Evolutionary conservation across 2,797 vertebrate species (phyloP).

Genomic region (Otolemur crassicaudatus): DNA sequence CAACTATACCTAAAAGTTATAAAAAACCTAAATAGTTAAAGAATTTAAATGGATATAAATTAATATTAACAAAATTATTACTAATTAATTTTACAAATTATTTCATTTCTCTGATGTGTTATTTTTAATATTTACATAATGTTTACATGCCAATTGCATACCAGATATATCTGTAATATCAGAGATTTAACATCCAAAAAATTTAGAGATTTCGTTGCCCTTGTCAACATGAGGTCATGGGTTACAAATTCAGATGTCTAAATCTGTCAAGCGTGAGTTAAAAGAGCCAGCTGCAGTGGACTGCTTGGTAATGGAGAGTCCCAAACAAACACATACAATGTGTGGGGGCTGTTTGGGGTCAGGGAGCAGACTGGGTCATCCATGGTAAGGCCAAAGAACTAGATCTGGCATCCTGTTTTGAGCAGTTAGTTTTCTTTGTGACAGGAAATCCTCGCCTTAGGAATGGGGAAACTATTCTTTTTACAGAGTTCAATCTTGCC

Average conservation of each 20-base stretch:
- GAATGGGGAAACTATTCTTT: neutral
- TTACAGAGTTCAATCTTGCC: neutral
- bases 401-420: neutral
- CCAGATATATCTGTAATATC: neutral
- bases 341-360: neutral
- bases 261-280: neutral
- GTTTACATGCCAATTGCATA: neutral
- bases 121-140: neutral
- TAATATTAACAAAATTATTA: neutral
- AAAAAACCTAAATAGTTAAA: slow-evolving; percentile 1
- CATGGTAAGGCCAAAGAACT: neutral
- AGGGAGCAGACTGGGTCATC: neutral
- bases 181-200: neutral
- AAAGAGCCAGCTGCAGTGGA: neutral
- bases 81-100: neutral
- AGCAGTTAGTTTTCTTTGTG: neutral
- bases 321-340: neutral
- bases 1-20: neutral
- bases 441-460: neutral
- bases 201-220: neutral
- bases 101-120: neutral
- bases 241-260: neutral
- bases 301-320: neutral
- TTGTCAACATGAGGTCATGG: neutral
- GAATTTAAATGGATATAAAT: neutral